Base-by-base conservation (phyloP, 2,888 invertebrate genomes). In the Drosophila trichaetosa region DNA sequence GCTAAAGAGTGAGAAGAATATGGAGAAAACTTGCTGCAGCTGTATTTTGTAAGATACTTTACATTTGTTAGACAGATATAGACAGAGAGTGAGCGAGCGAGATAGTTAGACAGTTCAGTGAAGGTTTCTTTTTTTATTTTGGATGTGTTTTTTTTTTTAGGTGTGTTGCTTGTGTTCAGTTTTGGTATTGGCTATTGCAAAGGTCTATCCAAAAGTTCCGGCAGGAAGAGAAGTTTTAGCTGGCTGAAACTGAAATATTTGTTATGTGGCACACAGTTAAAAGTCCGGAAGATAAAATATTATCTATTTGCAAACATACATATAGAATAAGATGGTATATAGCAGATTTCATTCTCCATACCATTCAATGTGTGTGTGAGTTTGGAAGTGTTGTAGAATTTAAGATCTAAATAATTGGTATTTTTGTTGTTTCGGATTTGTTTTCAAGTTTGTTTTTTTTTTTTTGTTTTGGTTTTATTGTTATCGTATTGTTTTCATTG, bases 401-500 rank as follows among this genome's bases (percentile, higher is more conserved):
- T 48, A 63, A 75, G 62, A 59, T 84, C 87, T 91, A 82, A 78
- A 82, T 89, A 91, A 90, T 91, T 91, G 90, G 90, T 88, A 91
- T 89, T 46, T 82, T 79, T 74, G 42, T 75, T 68, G 68, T 80
- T 65, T 74, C 67, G 67, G 73, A 62, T 59, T 75, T 72, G 70
- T 62, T 63, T 60, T 56, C 27, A 56, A 38, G 29, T 56, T 78
- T 54, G 67, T 33, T 33, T 33, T 54, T 73, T 76, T 69, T 65
- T 62, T 72, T 60, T 56, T 31, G 7, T 48, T 74, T 71, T 72
- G 56, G 49, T 70, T 59, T 56, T 57, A 62, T 56, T 38, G 56
- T 40, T 57, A 68, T 75, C n/a, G 53, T 71, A 38, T 60, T 64
- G 52, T 72, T 71, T 86, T 80, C 78, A 87, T 90, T 76, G 80